phyloP scores from a whole-genome alignment of 2,797 vertebrate species.

The Dendrocincla fuliginosa region DNA sequence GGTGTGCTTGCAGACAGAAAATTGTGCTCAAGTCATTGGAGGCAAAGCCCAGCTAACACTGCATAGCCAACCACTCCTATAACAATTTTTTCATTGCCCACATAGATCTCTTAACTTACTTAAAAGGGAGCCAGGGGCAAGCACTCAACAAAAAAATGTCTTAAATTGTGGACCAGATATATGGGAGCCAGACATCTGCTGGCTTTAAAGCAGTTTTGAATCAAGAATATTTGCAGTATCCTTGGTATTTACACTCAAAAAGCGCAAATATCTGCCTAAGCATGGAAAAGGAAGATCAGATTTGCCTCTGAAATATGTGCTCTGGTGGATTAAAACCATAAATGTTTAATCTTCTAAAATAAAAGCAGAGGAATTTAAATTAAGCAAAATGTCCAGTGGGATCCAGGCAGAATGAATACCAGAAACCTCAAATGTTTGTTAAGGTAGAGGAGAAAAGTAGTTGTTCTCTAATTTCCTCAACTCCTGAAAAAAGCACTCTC shows the following conservation, averaged over 20 bases:
- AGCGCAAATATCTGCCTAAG: neutral
- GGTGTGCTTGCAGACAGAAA: neutral
- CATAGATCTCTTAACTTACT: neutral
- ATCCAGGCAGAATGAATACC: neutral
- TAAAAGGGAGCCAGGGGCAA: neutral
- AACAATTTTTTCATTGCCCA: neutral
- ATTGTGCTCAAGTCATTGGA: neutral
- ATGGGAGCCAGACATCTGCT: neutral
- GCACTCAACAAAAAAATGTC: neutral
- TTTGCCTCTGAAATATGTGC: constrained; percentile 20
- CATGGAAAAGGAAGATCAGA: neutral
- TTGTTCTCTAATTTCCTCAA: neutral
- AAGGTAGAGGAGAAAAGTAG: neutral
- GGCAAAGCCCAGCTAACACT: neutral
- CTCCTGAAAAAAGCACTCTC: neutral
- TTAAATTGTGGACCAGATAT: neutral
- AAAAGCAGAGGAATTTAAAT: neutral
- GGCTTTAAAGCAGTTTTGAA: constrained; percentile 47
- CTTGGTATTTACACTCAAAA: constrained; percentile 29
- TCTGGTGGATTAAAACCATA: neutral
- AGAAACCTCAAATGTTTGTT: neutral
- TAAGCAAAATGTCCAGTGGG: neutral
- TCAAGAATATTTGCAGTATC: constrained; percentile 1
- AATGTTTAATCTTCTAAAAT: neutral
- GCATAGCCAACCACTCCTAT: neutral